Evolutionary conservation across 2,113 vertebrate species (phyloP).

Genomic region (Bufo bufo): DNA sequence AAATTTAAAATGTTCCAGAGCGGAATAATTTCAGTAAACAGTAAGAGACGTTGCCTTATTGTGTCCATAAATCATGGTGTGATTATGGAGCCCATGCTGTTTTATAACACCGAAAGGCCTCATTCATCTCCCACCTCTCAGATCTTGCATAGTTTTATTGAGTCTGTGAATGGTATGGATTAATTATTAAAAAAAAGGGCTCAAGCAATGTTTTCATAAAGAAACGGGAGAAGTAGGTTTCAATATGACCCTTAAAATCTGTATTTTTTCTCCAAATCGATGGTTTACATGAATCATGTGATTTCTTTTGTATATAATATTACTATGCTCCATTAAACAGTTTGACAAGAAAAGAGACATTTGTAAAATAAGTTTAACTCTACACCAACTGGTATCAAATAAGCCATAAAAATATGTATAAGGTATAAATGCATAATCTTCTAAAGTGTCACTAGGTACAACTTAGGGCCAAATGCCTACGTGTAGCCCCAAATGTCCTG

Average conservation of each 20-base stretch:
- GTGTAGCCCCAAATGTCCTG: too few relatives aligned
- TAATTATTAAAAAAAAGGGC: conserved; percentile 31
- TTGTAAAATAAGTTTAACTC: too few relatives aligned
- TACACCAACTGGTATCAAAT: too few relatives aligned
- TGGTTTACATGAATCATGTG: background rate
- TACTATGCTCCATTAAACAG: too few relatives aligned
- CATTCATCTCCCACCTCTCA: conserved; percentile 19
- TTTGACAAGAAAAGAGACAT: too few relatives aligned
- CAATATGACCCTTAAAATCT: too few relatives aligned
- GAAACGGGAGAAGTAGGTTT: background rate
- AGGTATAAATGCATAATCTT: too few relatives aligned
- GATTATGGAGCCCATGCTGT: conserved; percentile 40
- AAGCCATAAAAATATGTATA: too few relatives aligned
- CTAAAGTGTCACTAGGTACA: too few relatives aligned
- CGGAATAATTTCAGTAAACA: conserved; percentile 19
- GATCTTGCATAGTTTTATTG: background rate
- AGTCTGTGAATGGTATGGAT: conserved; percentile 16
- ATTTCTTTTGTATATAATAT: background rate
- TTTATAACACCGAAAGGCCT: conserved; percentile 26
- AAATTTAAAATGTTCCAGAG: conserved; percentile 9
- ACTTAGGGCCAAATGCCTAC: too few relatives aligned
- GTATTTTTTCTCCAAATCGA: background rate
- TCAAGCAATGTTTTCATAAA: background rate
- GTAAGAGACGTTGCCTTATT: conserved; percentile 25
- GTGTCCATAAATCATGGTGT: conserved; percentile 22